phyloP scores from a whole-genome alignment of 92 coral and sea anemone species.

The Micromussa lordhowensis region DNA sequence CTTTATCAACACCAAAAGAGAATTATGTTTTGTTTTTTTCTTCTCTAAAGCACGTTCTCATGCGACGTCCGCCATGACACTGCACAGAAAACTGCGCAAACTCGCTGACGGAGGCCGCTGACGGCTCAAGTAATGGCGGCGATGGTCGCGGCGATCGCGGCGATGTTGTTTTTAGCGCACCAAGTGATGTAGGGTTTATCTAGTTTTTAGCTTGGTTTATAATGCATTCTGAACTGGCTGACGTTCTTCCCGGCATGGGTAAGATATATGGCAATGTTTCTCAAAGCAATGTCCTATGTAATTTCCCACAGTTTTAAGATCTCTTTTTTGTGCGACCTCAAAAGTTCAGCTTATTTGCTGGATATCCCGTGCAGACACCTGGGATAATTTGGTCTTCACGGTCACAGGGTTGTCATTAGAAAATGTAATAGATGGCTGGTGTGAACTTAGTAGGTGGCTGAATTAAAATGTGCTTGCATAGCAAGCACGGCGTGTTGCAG shows the following conservation, averaged over 20 bases:
- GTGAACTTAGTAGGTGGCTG: too few relatives aligned
- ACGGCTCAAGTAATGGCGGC: constrained; percentile 18
- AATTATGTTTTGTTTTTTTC: background rate
- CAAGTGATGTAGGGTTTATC: background rate
- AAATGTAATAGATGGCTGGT: too few relatives aligned
- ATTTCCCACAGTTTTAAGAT: background rate
- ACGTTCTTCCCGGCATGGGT: constrained; percentile 65
- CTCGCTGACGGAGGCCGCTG: constrained; percentile 17
- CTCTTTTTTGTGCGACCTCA: too few relatives aligned
- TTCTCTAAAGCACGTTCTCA: constrained; percentile 13
- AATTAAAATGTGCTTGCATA: too few relatives aligned
- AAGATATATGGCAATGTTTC: constrained; percentile 15
- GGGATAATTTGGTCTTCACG: too few relatives aligned
- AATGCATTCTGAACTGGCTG: constrained; percentile 60
- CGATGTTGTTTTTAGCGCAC: background rate
- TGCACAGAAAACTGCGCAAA: constrained; percentile 48
- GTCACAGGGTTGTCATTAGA: too few relatives aligned
- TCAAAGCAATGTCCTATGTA: background rate
- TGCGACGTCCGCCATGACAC: constrained; percentile 68
- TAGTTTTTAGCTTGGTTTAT: background rate
- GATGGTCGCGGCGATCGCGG: constrained; percentile 11
- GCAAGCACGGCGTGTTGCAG: too few relatives aligned
- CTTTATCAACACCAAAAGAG: background rate
- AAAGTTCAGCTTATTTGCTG: too few relatives aligned
- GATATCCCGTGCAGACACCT: too few relatives aligned